phyloP scores from a whole-genome alignment of 2,888 invertebrate genomes.

The Andricus curvator region DNA sequence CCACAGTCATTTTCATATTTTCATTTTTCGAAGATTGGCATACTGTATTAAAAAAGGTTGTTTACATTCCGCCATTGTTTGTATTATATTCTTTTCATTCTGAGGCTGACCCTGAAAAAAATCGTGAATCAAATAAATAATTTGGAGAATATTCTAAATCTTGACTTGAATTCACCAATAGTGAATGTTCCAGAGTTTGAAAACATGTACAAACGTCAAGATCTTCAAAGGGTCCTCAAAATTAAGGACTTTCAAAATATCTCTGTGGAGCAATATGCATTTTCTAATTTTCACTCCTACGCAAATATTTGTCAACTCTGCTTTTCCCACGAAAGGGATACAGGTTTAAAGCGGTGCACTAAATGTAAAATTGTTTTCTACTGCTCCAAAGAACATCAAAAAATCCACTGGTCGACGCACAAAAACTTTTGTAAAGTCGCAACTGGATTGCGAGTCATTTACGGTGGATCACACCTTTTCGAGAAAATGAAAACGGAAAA shows the following conservation, averaged over 20 bases:
- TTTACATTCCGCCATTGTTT: background rate
- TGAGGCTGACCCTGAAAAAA: no score
- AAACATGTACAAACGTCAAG: constrained; percentile 16
- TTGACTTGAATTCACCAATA: background rate
- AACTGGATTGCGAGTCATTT: constrained; percentile 47
- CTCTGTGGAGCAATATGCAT: constrained; percentile 33
- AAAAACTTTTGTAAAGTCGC: constrained; percentile 68
- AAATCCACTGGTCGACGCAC: constrained; percentile 72
- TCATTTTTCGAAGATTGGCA: background rate
- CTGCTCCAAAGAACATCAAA: constrained; percentile 72
- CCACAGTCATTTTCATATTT: background rate
- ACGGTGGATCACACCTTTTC: constrained; percentile 46
- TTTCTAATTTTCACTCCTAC: constrained; percentile 69
- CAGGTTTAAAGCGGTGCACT: constrained; percentile 68
- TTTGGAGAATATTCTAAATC: background rate
- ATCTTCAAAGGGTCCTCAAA: constrained; percentile 1
- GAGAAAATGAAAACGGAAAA: constrained; percentile 45
- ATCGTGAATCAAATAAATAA: background rate
- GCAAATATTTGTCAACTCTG: constrained; percentile 74
- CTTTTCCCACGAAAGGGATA: constrained; percentile 63
- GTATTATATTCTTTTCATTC: no score
- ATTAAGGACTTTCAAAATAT: background rate
- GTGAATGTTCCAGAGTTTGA: background rate
- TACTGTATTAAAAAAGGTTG: background rate
- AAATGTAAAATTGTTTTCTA: constrained; percentile 73